Evolutionary conservation across 1,140 invertebrate genomes (phyloP).

Genomic region (Bombus huntii): DNA sequence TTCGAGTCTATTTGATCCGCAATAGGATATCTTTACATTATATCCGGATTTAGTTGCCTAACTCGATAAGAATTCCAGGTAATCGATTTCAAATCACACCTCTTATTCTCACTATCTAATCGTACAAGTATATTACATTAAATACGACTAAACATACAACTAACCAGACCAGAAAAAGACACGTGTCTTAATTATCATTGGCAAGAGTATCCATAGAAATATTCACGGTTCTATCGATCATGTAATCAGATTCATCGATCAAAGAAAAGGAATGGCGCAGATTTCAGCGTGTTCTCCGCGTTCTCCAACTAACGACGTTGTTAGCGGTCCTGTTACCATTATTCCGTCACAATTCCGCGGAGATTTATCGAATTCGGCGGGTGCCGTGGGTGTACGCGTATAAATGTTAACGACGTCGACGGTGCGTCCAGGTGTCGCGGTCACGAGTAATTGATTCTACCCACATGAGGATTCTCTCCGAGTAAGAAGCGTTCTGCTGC

Average conservation of each 20-base stretch:
- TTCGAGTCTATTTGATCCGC: too few species aligned
- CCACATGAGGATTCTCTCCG: slow-evolving; percentile 47
- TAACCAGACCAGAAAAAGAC: not conserved
- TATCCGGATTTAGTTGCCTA: too few species aligned
- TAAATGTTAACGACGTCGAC: slow-evolving; percentile 56
- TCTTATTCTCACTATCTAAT: not conserved
- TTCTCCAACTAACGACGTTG: slow-evolving; percentile 53
- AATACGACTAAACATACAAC: not conserved
- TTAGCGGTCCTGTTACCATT: slow-evolving; percentile 62
- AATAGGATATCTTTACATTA: too few species aligned
- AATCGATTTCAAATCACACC: too few species aligned
- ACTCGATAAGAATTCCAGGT: too few species aligned
- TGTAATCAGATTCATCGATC: slow-evolving; percentile 35
- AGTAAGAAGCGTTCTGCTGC: slow-evolving; percentile 2
- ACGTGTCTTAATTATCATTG: too few species aligned
- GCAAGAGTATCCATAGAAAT: not conserved
- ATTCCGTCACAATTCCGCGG: slow-evolving; percentile 49
- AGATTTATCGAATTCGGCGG: slow-evolving; percentile 63
- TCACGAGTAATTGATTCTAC: slow-evolving; percentile 65
- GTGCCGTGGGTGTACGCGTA: slow-evolving; percentile 58
- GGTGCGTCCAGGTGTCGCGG: slow-evolving; percentile 58
- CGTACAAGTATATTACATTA: not conserved
- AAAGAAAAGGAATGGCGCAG: not conserved
- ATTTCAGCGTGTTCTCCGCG: not conserved
- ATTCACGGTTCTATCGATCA: not conserved